Evolutionary conservation across 2,888 invertebrate species (phyloP), one percentile per base, ranked within the genome.

Genomic region (Thymelicus acteon): DNA sequence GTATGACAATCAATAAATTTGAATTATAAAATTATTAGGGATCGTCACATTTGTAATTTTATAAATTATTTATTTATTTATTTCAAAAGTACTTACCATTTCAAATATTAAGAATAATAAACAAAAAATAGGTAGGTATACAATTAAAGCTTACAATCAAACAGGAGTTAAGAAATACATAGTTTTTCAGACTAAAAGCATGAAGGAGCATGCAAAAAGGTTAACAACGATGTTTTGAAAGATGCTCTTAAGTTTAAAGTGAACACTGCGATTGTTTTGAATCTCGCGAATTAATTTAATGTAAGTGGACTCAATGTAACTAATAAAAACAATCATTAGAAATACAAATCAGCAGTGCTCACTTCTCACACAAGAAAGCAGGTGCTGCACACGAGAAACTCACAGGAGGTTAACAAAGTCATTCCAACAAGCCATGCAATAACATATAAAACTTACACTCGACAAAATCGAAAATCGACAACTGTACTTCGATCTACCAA

Each of bases 381-480:
- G 82, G 86, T 87, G 88, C 63, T 24, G 69, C 63, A 70, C 69
- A 60, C 63, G 40, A 58, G 63, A 63, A 58, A 44, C 8, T 57
- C 15, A 57, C 48, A 15, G 62, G 64, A 70, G 63, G 69, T 39
- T 10, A 40, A 31, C 82, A 85, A 77, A 76, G 78, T 78, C 74
- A 83, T 82, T 82, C 76, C 80, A 74, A 39, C 73, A 90, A 91
- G 92, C 91, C 92, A 89, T 92, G 91, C 91, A 77, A 74, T 76
- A 75, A 83, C 76, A 79, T 74, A 66, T 74, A 80, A 60, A 79
- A 91, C 92, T 92, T 88, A 93, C 85, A 85, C 83, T 85, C 84
- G 81, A 85, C 87, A 85, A 87, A 86, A 88, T 88, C 88, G 90
- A 92, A 85, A 89, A 92, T 92, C 92, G 92, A 92, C 89, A 92